Evolutionary conservation across 1,140 invertebrate species (phyloP), one percentile per base, ranked within the genome.

Genomic region (Semibalanus balanoides): DNA sequence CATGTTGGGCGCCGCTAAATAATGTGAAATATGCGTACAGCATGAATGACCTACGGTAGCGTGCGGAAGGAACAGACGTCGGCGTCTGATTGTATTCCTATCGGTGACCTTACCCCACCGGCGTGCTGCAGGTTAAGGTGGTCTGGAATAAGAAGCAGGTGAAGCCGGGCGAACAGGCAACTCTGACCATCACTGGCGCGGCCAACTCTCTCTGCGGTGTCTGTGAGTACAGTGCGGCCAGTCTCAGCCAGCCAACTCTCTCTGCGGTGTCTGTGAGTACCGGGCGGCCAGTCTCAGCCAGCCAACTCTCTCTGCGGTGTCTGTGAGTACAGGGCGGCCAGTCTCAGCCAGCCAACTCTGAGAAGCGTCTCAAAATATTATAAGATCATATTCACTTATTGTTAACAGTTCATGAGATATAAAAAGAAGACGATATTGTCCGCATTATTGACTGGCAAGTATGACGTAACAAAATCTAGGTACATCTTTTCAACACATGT

Each of bases 181-280:
- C 75, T 0, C 31, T 84, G 3, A 77, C 76, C 14, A 27, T 85
- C 0, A 76, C 76, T 9, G 82, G 83, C 9, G 78, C 79, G 27
- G 81, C 84, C 0, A 81, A 81, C 22, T 85, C 84, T 3, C 73
- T 83, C 0, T 85, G 84, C 77, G 82, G 81, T 72, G 72, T 84
- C 17, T 74, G 76, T 75, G 0, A 77, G 76, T 77, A 14, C 70
- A 64, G 51, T 14, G 3, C 11, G 22, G 51, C 40, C 71, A 43
- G 5, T n/a, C n/a, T n/a, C n/a, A n/a, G n/a, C n/a, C 79, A 25
- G 81, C 84, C 0, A 81, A 81, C 22, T 85, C 84, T 3, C 73
- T 83, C 0, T 85, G 84, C 77, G 82, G 81, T 72, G 72, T 84
- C 17, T 74, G 76, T 75, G 0, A 77, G 76, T 77, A 14, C 70